Percentiles rank a stretch among this genome's conserved stretches.
phyloP scores from a whole-genome alignment of 1,140 invertebrate species.

The Drosophila takahashii region DNA sequence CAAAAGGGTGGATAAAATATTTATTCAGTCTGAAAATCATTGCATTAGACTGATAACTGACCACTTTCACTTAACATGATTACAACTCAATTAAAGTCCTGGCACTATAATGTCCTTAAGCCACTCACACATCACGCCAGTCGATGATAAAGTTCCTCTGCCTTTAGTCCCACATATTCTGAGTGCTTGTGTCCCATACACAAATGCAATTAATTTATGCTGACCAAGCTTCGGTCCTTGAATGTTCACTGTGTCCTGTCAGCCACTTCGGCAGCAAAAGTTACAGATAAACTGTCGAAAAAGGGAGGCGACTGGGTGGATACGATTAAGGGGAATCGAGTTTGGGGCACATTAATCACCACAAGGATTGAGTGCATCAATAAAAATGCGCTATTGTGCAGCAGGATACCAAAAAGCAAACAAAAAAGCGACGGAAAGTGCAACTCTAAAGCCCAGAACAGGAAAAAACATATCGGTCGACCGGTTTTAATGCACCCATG shows the following conservation, averaged over 20 bases:
- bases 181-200: slow-evolving; percentile 26
- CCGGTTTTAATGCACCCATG: slow-evolving; percentile 16
- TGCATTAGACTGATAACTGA: neutral
- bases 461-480: neutral
- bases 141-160: slow-evolving; percentile 8
- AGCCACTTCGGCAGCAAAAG: slow-evolving; percentile 25
- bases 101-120: slow-evolving; percentile 5
- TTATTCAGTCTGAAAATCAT: neutral
- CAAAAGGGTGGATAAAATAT: neutral
- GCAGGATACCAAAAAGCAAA: slow-evolving; percentile 1
- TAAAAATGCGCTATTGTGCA: slow-evolving; percentile 40
- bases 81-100: slow-evolving; percentile 25
- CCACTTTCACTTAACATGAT: slow-evolving; percentile 14
- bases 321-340: neutral
- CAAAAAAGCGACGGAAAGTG: neutral
- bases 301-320: neutral
- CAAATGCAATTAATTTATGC: slow-evolving; percentile 74
- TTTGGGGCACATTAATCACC: slow-evolving; percentile 52
- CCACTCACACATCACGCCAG: neutral
- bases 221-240: slow-evolving; percentile 48
- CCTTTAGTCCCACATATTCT: neutral
- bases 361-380: slow-evolving; percentile 52
- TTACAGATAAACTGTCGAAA: slow-evolving; percentile 19
- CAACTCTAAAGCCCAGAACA: slow-evolving; percentile 2
- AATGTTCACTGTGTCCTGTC: slow-evolving; percentile 17